Evolutionary conservation across 2,797 vertebrate genomes (phyloP).

Genomic region (Chaetodon trifasciatus): DNA sequence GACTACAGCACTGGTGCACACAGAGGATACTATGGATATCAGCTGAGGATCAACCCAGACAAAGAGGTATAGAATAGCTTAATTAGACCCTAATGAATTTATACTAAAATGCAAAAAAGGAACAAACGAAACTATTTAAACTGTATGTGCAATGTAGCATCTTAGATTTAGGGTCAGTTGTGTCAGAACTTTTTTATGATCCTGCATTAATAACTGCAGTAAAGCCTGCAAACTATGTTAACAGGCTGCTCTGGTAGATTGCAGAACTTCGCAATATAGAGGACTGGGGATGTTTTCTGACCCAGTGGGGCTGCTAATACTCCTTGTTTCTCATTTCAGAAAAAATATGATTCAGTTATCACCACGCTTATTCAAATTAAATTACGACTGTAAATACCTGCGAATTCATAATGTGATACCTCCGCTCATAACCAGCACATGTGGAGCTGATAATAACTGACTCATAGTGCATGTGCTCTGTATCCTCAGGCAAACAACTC

Average conservation of each 20-base stretch:
- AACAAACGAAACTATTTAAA: conserved; percentile 17
- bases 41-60: conserved; percentile 7
- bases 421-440: conserved; percentile 13
- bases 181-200: conserved; percentile 24
- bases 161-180: conserved; percentile 31
- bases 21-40: conserved; percentile 7
- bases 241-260: conserved; percentile 24
- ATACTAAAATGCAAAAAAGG: conserved; percentile 34
- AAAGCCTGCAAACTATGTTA: conserved; percentile 45
- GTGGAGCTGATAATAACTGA: conserved; percentile 18
- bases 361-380: conserved; percentile 18
- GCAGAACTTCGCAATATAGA: conserved; percentile 23
- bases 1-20: conserved; percentile 15
- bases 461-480: conserved; percentile 20
- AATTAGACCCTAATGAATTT: conserved; percentile 19
- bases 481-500: conserved; percentile 31
- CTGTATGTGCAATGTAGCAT: background rate
- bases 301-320: conserved; percentile 29
- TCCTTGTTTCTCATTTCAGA: conserved; percentile 28
- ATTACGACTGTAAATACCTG: conserved; percentile 18
- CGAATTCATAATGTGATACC: conserved; percentile 28
- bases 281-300: conserved; percentile 32
- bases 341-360: conserved; percentile 43
- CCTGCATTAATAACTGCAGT: conserved; percentile 54
- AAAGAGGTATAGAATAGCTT: conserved; percentile 18